Evolutionary conservation across 2,797 vertebrate genomes (phyloP).

Genomic region (Gymnoscopelus microlampas): DNA sequence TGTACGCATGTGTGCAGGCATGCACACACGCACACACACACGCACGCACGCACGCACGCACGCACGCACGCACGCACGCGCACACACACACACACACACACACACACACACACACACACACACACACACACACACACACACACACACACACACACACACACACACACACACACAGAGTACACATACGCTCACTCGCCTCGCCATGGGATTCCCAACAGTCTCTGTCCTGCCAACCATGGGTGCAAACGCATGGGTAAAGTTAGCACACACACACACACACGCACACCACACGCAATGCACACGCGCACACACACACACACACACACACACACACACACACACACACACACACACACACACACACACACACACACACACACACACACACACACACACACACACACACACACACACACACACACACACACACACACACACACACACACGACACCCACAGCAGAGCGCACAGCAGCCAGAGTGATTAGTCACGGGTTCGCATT

Average conservation of each 20-base stretch:
- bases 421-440: not conserved
- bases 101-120: not conserved
- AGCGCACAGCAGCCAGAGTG: slow-evolving; percentile 62
- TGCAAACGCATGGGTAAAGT: no score
- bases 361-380: slow-evolving; percentile 18
- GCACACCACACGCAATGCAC: slow-evolving; percentile 36
- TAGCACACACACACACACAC: no score
- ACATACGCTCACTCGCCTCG: slow-evolving; percentile 1
- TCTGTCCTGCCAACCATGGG: not conserved
- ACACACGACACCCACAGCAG: slow-evolving; percentile 30
- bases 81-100: not conserved
- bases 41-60: slow-evolving; percentile 42
- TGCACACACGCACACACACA: slow-evolving; percentile 8
- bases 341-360: not conserved
- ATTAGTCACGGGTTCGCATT: slow-evolving; percentile 78
- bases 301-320: slow-evolving; percentile 14
- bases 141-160: slow-evolving; percentile 16
- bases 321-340: slow-evolving; percentile 1
- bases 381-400: slow-evolving; percentile 41
- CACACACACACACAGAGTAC: slow-evolving; percentile 25
- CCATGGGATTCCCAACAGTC: not conserved
- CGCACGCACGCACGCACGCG: slow-evolving; percentile 4
- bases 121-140: slow-evolving; percentile 1
- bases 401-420: slow-evolving; percentile 1
- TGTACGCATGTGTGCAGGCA: not conserved